Percentiles rank a stretch among this genome's conserved stretches.
Evolutionary conservation across 2,888 invertebrate species (phyloP).

Genomic region (Pandemis corylana): DNA sequence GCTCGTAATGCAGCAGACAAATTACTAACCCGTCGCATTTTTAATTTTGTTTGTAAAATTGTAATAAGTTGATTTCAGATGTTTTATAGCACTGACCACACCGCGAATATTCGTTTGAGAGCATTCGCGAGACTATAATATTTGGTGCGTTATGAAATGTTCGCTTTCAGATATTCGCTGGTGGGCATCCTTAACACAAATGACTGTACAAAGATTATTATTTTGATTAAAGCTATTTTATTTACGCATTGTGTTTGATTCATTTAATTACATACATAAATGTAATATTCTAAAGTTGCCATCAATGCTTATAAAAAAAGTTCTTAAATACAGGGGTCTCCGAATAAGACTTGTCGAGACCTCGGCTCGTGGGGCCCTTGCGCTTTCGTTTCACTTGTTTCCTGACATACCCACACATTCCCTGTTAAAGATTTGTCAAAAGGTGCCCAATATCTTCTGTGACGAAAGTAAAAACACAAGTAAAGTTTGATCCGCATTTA

Average conservation of each 20-base stretch:
- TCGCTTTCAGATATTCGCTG: not conserved
- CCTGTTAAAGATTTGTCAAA: too few species aligned
- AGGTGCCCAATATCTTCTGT: too few species aligned
- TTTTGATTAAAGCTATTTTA: conserved; percentile 42
- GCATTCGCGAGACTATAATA: not conserved
- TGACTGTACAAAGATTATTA: conserved; percentile 36
- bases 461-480: conserved; percentile 14
- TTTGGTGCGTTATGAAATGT: not conserved
- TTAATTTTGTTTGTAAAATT: not conserved
- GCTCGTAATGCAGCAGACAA: not conserved
- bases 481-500: conserved; percentile 76
- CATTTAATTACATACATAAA: too few species aligned
- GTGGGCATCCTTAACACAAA: conserved; percentile 22
- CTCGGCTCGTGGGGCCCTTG: too few species aligned
- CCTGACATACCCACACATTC: too few species aligned
- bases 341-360: too few species aligned
- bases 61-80: not conserved
- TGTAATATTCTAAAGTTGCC: too few species aligned
- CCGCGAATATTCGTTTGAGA: not conserved
- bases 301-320: too few species aligned
- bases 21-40: not conserved
- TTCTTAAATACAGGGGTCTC: too few species aligned
- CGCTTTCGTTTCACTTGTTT: too few species aligned
- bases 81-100: not conserved
- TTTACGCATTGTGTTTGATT: conserved; percentile 15